These are phyloP conservation scores for Bembecia ichneumoniformis DNA, from an alignment of 2,888 invertebrate genomes.

Conservation along the genomic window DNA sequence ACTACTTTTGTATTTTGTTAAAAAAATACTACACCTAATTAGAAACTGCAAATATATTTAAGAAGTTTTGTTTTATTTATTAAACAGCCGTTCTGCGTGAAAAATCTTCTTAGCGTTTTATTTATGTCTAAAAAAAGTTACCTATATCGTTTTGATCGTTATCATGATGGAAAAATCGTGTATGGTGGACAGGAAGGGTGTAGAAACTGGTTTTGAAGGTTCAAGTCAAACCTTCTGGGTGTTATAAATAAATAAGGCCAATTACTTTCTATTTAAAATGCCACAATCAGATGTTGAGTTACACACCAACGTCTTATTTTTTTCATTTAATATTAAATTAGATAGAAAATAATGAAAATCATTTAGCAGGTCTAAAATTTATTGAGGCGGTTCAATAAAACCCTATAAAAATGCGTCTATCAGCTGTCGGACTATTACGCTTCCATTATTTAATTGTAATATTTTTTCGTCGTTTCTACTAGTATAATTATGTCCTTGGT, in stretches of 20 bases:
- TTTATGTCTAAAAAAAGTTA: background rate
- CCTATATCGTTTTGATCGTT: conserved; percentile 3
- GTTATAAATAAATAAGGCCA: background rate
- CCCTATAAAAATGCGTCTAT: too few species aligned
- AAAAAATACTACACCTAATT: background rate
- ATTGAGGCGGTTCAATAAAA: too few species aligned
- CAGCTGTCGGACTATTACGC: too few species aligned
- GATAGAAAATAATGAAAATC: too few species aligned
- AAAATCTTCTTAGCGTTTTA: background rate
- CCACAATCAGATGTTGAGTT: background rate
- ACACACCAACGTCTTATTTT: background rate
- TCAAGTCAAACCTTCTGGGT: background rate
- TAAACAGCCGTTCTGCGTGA: background rate
- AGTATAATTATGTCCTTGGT: too few species aligned
- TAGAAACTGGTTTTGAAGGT: conserved; percentile 3
- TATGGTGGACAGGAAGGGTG: background rate
- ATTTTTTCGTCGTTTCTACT: too few species aligned
- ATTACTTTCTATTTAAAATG: background rate
- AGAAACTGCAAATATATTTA: background rate
- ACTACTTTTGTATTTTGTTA: too few species aligned
- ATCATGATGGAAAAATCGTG: conserved; percentile 11
- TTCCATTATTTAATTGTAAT: too few species aligned
- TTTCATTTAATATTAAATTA: too few species aligned
- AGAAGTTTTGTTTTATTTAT: background rate
- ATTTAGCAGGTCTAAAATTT: too few species aligned